Evolutionary conservation across 35 echinoderm and acorn worm species (phyloP).

Genomic region (Ophiothrix spiculata): DNA sequence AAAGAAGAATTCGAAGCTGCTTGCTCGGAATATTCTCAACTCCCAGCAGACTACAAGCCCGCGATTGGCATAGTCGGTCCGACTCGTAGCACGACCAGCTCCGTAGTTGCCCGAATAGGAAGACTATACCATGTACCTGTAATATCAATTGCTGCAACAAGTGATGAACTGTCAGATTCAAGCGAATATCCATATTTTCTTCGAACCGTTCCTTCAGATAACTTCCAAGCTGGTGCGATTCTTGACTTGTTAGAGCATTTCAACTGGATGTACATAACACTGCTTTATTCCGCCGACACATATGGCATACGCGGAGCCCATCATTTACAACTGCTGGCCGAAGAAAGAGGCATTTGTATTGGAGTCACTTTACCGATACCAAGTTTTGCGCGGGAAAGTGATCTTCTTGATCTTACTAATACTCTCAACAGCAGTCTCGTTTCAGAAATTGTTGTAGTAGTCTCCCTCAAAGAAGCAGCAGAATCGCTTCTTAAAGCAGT

Average conservation of each 20-base stretch:
- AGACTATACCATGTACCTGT: constrained; percentile 37
- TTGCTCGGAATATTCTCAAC: background rate
- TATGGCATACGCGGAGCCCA: constrained; percentile 41
- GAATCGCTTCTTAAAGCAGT: background rate
- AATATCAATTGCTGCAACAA: constrained; percentile 50
- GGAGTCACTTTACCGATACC: background rate
- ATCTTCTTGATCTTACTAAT: constrained; percentile 1
- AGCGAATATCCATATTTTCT: constrained; percentile 53
- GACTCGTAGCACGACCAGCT: constrained; percentile 45
- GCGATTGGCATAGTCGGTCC: constrained; percentile 59
- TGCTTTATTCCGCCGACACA: constrained; percentile 55
- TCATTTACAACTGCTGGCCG: background rate
- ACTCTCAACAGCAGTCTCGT: background rate
- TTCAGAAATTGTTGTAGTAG: background rate
- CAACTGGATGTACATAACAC: constrained; percentile 44
- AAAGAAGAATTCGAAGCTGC: background rate
- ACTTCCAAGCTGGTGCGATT: constrained; percentile 48
- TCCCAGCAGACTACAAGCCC: background rate
- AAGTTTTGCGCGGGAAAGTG: background rate
- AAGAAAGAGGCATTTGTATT: constrained; percentile 30
- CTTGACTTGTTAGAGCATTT: constrained; percentile 43
- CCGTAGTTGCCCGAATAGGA: constrained; percentile 51
- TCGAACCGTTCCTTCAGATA: constrained; percentile 61
- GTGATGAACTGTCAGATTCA: constrained; percentile 50
- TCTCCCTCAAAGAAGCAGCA: background rate